These are phyloP conservation scores for Notocelia uddmanniana DNA, from an alignment of 2,888 invertebrate genomes.

Conservation along the genomic window DNA sequence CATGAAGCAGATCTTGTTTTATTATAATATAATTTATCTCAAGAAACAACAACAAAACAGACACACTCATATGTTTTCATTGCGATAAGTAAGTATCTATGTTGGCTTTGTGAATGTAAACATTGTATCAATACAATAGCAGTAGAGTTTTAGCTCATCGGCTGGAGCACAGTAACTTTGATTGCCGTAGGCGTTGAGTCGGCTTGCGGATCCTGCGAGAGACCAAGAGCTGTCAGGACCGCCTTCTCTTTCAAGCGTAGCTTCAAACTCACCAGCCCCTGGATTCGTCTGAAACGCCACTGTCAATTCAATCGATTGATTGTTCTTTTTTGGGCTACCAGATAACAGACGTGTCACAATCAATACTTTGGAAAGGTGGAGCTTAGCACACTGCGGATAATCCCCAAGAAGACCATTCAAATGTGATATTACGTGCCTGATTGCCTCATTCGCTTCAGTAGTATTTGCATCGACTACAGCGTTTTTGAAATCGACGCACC, in stretches of 20 bases:
- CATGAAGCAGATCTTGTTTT: too few species aligned
- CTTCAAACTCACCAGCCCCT: conserved; percentile 14
- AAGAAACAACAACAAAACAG: too few species aligned
- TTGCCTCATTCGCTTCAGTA: not conserved
- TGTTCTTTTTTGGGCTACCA: not conserved
- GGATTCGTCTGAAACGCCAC: conserved; percentile 2
- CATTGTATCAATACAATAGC: conserved; percentile 4
- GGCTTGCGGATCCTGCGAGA: not conserved
- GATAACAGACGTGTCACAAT: not conserved
- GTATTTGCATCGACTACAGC: not conserved
- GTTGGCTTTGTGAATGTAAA: not conserved
- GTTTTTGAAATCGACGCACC: conserved; percentile 5
- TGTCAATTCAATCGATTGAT: not conserved
- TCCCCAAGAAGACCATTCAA: conserved; percentile 4
- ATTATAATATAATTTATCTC: too few species aligned
- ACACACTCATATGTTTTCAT: not conserved
- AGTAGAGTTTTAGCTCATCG: not conserved
- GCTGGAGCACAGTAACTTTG: conserved; percentile 5
- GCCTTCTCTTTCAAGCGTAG: not conserved
- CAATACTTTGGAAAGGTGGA: not conserved
- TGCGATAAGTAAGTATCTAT: not conserved
- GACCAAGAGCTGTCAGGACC: not conserved
- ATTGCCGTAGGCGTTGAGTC: not conserved
- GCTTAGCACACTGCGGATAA: conserved; percentile 4
- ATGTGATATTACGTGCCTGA: not conserved